Conservation (phyloP, 2,113 vertebrate genomes). For the Pseudopodoces humilis region DNA sequence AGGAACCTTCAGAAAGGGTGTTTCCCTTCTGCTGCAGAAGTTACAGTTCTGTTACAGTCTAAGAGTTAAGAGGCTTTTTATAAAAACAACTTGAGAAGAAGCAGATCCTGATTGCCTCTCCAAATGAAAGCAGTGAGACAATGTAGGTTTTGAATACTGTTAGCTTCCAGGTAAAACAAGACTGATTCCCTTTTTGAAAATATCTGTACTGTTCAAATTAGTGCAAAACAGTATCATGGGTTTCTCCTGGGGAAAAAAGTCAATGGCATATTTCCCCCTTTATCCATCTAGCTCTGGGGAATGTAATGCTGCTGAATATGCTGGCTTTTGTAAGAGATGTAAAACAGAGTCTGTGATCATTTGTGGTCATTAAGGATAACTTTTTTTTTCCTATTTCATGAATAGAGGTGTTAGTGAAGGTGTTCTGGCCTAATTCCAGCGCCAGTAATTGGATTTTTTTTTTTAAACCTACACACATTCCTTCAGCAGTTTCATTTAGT, state of each 20-base stretch:
- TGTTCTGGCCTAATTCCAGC: slow-evolving; percentile 57
- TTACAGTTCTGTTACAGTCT: neutral
- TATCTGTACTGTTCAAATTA: neutral
- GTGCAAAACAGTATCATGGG: neutral
- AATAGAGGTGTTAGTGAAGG: slow-evolving; percentile 65
- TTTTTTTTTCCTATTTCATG: neutral
- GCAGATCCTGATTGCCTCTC: neutral
- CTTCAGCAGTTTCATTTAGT: slow-evolving; percentile 34
- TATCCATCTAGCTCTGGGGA: slow-evolving; percentile 10
- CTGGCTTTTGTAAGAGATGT: slow-evolving; percentile 48
- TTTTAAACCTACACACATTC: neutral
- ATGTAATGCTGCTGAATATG: neutral
- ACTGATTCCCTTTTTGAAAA: neutral
- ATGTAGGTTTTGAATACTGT: neutral
- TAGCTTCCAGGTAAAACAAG: slow-evolving; percentile 3
- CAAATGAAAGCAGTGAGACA: neutral
- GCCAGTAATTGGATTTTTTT: slow-evolving; percentile 37
- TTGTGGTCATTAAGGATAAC: slow-evolving; percentile 53
- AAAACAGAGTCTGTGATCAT: slow-evolving; percentile 54
- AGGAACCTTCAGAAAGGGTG: neutral
- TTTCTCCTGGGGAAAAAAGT: neutral
- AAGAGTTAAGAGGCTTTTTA: neutral
- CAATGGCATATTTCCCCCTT: neutral
- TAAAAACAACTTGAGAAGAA: neutral
- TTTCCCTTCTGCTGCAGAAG: neutral